Conservation (phyloP, 2,113 vertebrate species). For the Motacilla alba region DNA sequence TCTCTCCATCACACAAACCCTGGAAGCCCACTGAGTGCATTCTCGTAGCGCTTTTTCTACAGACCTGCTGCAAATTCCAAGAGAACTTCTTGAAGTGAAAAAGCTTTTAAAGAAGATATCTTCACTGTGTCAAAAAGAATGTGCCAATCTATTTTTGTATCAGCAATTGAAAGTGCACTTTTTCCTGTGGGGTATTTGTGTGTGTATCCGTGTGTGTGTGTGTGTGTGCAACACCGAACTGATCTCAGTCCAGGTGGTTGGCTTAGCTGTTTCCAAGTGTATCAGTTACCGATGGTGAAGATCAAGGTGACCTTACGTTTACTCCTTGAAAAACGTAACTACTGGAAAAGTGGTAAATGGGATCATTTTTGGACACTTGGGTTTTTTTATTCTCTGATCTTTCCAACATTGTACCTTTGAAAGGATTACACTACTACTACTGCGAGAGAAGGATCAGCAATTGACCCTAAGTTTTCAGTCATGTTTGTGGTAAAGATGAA, state of each 20-base stretch:
- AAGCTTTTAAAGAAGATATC: constrained; percentile 44
- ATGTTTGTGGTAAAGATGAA: not conserved
- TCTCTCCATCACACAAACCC: not conserved
- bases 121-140: constrained; percentile 65
- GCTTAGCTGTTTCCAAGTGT: constrained; percentile 22
- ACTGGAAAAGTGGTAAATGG: constrained; percentile 44
- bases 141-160: constrained; percentile 78
- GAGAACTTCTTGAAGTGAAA: constrained; percentile 18
- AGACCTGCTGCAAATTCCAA: constrained; percentile 4
- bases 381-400: constrained; percentile 25
- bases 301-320: constrained; percentile 21
- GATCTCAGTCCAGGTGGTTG: constrained; percentile 30
- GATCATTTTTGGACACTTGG: constrained; percentile 34
- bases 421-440: constrained; percentile 27
- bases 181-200: constrained; percentile 24
- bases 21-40: constrained; percentile 1
- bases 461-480: constrained; percentile 19
- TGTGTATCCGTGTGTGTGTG: not conserved
- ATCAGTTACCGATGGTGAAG: constrained; percentile 13
- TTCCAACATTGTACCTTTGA: constrained; percentile 27
- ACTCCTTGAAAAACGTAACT: constrained; percentile 19
- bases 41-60: constrained; percentile 33
- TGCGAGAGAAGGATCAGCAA: constrained; percentile 16
- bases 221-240: not conserved
- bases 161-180: constrained; percentile 72